Conservation (phyloP, 2,888 invertebrate species). For the Drosophila sordidula region DNA sequence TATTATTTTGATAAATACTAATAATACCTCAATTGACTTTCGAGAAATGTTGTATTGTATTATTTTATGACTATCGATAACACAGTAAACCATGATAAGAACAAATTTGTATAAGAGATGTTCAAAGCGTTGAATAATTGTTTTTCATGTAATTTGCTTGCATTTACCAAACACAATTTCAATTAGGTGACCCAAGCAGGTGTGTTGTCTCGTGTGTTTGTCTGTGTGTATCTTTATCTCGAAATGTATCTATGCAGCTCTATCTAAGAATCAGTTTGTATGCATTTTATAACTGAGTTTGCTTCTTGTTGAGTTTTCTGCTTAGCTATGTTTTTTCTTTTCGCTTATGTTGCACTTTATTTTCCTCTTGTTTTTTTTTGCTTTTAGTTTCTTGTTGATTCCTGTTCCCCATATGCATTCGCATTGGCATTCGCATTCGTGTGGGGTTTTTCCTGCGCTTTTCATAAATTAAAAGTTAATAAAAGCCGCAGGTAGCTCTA, state of each 20-base stretch:
- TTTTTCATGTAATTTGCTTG: slow-evolving; percentile 3
- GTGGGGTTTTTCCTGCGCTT: slow-evolving; percentile 46
- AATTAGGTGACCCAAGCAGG: slow-evolving; percentile 32
- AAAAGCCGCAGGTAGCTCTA: slow-evolving; percentile 73
- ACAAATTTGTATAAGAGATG: no score
- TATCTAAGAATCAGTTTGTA: neutral
- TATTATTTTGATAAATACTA: no score
- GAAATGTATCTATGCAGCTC: slow-evolving; percentile 9
- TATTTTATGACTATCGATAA: no score
- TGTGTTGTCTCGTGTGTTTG: slow-evolving; percentile 7
- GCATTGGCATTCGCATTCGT: slow-evolving; percentile 23
- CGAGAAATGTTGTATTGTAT: no score
- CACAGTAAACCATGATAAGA: no score
- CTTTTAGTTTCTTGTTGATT: slow-evolving; percentile 5
- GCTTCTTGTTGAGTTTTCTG: slow-evolving; percentile 21
- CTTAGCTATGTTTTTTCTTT: slow-evolving; percentile 15
- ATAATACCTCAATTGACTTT: no score
- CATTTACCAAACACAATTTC: slow-evolving; percentile 53
- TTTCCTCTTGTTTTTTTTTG: neutral
- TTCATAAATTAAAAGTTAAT: slow-evolving; percentile 78
- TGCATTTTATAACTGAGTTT: slow-evolving; percentile 6
- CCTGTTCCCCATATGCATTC: slow-evolving; percentile 19
- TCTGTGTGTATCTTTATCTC: slow-evolving; percentile 15
- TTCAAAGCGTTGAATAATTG: slow-evolving; percentile 41
- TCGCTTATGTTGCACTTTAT: slow-evolving; percentile 19